These are phyloP conservation scores for Sakesphorus luctuosus DNA, from an alignment of 2,113 vertebrate species.

Conservation along the genomic window DNA sequence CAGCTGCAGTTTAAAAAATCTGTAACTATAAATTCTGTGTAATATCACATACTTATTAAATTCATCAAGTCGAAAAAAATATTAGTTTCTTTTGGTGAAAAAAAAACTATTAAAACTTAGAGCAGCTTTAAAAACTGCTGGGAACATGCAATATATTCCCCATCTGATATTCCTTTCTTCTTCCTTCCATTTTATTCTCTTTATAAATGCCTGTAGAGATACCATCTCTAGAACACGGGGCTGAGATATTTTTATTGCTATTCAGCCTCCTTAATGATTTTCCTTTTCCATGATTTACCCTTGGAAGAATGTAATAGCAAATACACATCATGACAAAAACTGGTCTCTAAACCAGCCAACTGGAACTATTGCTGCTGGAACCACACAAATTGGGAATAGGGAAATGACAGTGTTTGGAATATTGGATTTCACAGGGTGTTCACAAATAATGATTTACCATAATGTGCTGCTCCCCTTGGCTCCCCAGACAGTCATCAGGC, in stretches of 20 bases:
- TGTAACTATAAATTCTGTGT: neutral
- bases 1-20: neutral
- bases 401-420: neutral
- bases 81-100: neutral
- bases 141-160: neutral
- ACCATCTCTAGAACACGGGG: neutral
- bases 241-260: conserved; percentile 4
- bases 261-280: neutral
- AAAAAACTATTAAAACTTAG: neutral
- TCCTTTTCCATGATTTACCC: conserved; percentile 21
- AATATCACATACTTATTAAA: neutral
- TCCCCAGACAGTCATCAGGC: neutral
- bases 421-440: neutral
- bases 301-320: conserved; percentile 11
- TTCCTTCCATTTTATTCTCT: neutral
- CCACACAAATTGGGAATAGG: neutral
- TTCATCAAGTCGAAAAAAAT: neutral
- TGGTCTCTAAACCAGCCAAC: neutral
- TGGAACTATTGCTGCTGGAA: neutral
- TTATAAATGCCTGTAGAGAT: neutral
- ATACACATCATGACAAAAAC: neutral
- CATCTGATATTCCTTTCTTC: neutral
- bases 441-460: neutral
- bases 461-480: neutral
- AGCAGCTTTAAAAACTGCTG: neutral